phyloP scores from a whole-genome alignment of 2,797 vertebrate species.

The Capromys pilorides region DNA sequence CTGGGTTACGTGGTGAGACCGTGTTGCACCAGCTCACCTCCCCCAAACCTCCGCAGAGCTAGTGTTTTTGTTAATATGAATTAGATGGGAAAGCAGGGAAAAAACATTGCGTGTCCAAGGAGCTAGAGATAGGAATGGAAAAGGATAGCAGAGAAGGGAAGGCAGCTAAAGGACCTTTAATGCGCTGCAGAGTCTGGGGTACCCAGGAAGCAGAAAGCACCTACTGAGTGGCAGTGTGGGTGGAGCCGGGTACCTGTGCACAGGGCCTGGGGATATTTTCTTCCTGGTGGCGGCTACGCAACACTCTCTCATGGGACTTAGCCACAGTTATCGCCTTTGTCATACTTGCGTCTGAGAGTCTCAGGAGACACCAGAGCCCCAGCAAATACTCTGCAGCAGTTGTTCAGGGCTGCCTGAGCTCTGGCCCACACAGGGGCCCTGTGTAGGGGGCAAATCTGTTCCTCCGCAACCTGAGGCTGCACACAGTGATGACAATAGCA shows the following conservation, averaged over 20 bases:
- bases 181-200: neutral
- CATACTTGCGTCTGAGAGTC: neutral
- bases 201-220: neutral
- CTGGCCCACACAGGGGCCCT: neutral
- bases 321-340: neutral
- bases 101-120: neutral
- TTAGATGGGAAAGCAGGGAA: neutral
- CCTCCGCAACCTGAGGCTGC: neutral
- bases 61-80: neutral
- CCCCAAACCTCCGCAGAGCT: neutral
- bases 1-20: neutral
- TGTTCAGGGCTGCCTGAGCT: neutral
- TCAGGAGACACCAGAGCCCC: neutral
- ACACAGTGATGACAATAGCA: neutral
- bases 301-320: neutral
- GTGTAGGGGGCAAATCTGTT: neutral
- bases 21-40: neutral
- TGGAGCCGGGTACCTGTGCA: neutral
- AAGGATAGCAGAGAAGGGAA: neutral
- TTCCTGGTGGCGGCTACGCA: neutral
- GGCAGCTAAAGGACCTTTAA: neutral
- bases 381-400: neutral
- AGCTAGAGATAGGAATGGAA: neutral
- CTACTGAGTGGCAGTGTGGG: neutral
- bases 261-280: rapidly evolving